Evolutionary conservation across 2,797 vertebrate species (phyloP).

Genomic region (Tamandua tetradactyla): DNA sequence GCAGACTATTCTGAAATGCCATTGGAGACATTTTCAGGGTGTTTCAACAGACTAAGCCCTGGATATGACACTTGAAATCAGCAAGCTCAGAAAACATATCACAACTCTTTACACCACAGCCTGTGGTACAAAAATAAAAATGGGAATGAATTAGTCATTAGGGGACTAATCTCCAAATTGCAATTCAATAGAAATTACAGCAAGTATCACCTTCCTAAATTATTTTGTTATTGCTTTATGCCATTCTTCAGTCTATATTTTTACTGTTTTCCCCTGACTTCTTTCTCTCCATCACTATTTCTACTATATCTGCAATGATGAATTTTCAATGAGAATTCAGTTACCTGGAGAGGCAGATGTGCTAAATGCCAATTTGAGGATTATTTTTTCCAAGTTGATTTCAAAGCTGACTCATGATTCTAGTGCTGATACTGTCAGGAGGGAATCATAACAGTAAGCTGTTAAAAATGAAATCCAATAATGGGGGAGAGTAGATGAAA

Average conservation of each 20-base stretch:
- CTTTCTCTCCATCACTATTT: conserved; percentile 7
- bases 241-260: conserved; percentile 44
- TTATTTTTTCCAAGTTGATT: conserved; percentile 64
- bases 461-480: conserved; percentile 82
- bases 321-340: conserved; percentile 76
- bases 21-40: conserved; percentile 55
- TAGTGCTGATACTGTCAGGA: conserved; percentile 62
- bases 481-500: conserved; percentile 74
- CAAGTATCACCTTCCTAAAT: conserved; percentile 63
- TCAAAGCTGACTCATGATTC: conserved; percentile 74
- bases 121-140: conserved; percentile 48
- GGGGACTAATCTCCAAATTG: conserved; percentile 53
- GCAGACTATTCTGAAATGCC: conserved; percentile 34
- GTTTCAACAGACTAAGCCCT: conserved; percentile 64
- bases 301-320: conserved; percentile 41
- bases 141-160: conserved; percentile 48
- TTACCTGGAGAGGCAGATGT: conserved; percentile 75
- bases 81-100: conserved; percentile 62
- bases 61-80: conserved; percentile 60
- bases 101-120: conserved; percentile 61
- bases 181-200: conserved; percentile 54
- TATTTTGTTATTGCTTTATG: conserved; percentile 54
- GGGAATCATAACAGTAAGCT: conserved; percentile 79
- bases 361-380: conserved; percentile 68
- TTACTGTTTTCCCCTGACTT: conserved; percentile 51